Base-by-base conservation (phyloP, 2,797 vertebrate species). In the Varecia variegata region DNA sequence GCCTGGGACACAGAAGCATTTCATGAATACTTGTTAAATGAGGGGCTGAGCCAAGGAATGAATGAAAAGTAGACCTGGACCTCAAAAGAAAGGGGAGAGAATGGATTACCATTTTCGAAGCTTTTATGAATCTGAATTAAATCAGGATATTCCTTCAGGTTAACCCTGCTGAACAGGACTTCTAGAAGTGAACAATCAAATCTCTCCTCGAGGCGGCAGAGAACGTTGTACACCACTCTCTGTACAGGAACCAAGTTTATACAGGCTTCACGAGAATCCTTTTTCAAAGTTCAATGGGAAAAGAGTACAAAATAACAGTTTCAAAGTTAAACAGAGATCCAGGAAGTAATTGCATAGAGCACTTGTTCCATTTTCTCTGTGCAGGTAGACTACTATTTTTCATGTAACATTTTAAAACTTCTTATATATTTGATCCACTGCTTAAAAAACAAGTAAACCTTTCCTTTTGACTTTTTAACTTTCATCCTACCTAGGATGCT, bases 71-170 rank as follows among this genome's bases (percentile, higher is more conserved):
- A 81, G 32, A 54, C 35, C 14, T 85, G 0, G 21, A 62, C 8
- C 43, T 43, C 52, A 43, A 54, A 79, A 56, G 62, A 62, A n/a
- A 79, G 21, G 21, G 9, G 17, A 62, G 43, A 43, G 14, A 43
- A 52, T 30, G 27, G 11, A 52, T 71, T 60, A 90, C 93, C 73
- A 43, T 90, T 62, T 90, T 54, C 21, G 7, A 94, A 90, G 52
- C 71, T 96, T 68, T n/a, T 84, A 3, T 88, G 35, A 84, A 91
- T 38, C 20, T 73, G 23, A 56, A 56, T 7, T 94, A 98, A 92
- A 3, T 50, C 84, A 1, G 97, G 97, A 14, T 98, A 98, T 18
- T 93, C 90, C 14, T 77, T 23, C 88, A 71, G 2, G 76, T 90
- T 95, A 81, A 77, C 14, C 0, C 68, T 17, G 3, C 47, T 84